phyloP scores from a whole-genome alignment of 1,140 invertebrate genomes.

The Brachystomella parvula region DNA sequence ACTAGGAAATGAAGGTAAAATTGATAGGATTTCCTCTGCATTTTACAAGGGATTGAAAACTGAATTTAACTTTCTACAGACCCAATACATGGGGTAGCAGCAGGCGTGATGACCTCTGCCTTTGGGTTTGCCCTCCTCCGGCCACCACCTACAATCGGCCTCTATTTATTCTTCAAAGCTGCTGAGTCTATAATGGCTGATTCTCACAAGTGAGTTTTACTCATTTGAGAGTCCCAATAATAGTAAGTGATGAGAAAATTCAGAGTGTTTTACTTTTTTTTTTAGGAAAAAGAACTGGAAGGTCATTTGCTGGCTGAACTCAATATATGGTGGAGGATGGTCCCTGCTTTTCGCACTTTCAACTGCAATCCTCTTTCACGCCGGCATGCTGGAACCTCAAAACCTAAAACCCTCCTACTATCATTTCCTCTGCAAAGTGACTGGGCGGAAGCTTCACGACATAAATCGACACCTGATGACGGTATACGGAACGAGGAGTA shows the following conservation, averaged over 20 bases:
- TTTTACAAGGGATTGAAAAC: too few relatives aligned
- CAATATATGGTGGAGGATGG: slow-evolving; percentile 35
- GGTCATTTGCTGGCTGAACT: slow-evolving; percentile 30
- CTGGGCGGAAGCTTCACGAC: slow-evolving; percentile 51
- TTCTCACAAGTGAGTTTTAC: slow-evolving; percentile 28
- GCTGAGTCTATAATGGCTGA: slow-evolving; percentile 29
- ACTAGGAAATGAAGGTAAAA: slow-evolving; percentile 31
- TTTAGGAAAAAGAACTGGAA: slow-evolving; percentile 33
- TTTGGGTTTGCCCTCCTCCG: slow-evolving; percentile 30
- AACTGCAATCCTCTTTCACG: slow-evolving; percentile 70
- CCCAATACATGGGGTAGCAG: slow-evolving; percentile 26
- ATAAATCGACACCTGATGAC: slow-evolving; percentile 34
- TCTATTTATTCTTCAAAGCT: slow-evolving; percentile 37
- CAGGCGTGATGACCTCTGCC: slow-evolving; percentile 31
- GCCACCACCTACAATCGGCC: slow-evolving; percentile 30
- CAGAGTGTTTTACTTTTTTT: background rate
- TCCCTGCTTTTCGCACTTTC: slow-evolving; percentile 65
- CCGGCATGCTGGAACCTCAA: slow-evolving; percentile 67
- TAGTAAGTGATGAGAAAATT: background rate
- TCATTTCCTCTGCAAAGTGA: slow-evolving; percentile 67
- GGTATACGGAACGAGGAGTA: slow-evolving; percentile 28
- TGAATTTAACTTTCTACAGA: too few relatives aligned
- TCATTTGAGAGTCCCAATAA: background rate
- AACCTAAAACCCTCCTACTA: slow-evolving; percentile 72
- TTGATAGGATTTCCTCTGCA: too few relatives aligned